Percentiles rank a stretch among this genome's conserved stretches.
Conservation (phyloP, 2,888 invertebrate genomes). For the Drosophila multiciliata region DNA sequence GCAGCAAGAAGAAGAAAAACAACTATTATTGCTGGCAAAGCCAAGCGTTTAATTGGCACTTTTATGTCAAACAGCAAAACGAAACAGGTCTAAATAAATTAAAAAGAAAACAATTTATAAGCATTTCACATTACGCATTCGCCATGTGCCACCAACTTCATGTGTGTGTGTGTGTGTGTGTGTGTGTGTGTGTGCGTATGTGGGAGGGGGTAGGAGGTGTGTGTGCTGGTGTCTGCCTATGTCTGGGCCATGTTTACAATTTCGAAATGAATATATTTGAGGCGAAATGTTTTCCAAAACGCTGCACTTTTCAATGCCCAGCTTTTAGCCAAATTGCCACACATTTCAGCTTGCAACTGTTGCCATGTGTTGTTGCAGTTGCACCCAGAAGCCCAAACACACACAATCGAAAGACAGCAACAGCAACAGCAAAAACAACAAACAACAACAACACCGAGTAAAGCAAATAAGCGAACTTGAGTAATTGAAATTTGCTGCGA, state of each 20-base stretch:
- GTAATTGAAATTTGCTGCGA: constrained; percentile 1
- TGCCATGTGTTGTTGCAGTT: constrained; percentile 28
- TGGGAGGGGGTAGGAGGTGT: not conserved
- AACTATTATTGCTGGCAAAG: constrained; percentile 18
- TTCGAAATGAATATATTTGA: constrained; percentile 60
- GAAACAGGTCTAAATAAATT: constrained; percentile 32
- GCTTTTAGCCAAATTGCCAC: constrained; percentile 75
- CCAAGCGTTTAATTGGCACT: constrained; percentile 67
- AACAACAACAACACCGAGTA: too few species aligned
- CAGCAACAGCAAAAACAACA: constrained; percentile 17
- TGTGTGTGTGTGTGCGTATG: not conserved
- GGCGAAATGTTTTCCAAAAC: constrained; percentile 64
- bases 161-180: not conserved
- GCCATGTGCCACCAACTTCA: constrained; percentile 63
- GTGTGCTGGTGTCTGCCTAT: not conserved
- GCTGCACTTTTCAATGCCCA: constrained; percentile 64
- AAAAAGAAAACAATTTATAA: constrained; percentile 37
- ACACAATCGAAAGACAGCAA: constrained; percentile 22
- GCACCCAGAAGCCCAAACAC: constrained; percentile 41
- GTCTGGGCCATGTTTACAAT: constrained; percentile 71
- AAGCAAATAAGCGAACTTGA: constrained; percentile 5
- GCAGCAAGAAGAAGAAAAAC: not conserved
- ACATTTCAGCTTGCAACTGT: constrained; percentile 43
- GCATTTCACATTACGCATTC: constrained; percentile 70
- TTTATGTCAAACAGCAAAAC: constrained; percentile 59